Percentiles rank a stretch among this genome's conserved stretches.
Conservation (phyloP, 2,888 invertebrate species). For the Cheilosia vernalis region DNA sequence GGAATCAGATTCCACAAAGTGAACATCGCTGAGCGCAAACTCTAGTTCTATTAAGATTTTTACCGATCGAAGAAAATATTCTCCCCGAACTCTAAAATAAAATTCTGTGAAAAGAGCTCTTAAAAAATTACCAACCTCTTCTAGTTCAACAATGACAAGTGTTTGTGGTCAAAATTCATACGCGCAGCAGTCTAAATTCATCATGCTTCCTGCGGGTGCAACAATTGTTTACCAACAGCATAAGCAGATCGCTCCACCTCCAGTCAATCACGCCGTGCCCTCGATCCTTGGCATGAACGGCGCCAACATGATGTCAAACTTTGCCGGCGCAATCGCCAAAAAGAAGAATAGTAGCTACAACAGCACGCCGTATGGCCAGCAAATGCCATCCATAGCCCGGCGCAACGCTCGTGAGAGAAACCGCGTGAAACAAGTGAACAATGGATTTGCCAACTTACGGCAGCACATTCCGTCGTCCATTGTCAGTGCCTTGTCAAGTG, state of each 20-base stretch:
- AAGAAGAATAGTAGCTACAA: constrained; percentile 90
- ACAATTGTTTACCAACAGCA: constrained; percentile 84
- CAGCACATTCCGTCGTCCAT: constrained; percentile 94
- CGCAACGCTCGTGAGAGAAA: constrained; percentile 97
- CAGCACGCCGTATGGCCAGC: constrained; percentile 88
- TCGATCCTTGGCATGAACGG: constrained; percentile 76
- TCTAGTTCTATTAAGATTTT: constrained; percentile 12
- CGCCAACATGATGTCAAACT: constrained; percentile 71
- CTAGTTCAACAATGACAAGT: constrained; percentile 63
- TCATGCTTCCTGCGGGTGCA: constrained; percentile 83
- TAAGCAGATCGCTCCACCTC: constrained; percentile 84
- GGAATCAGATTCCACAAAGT: constrained; percentile 84
- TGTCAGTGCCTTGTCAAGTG: constrained; percentile 87
- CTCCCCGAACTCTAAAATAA: constrained; percentile 12
- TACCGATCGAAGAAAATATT: constrained; percentile 40
- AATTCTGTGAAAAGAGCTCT: too few relatives aligned
- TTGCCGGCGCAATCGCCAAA: constrained; percentile 85
- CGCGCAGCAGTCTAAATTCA: constrained; percentile 58
- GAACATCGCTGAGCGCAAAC: constrained; percentile 76
- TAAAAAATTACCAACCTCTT: too few relatives aligned
- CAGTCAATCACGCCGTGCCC: constrained; percentile 81
- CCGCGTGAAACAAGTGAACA: constrained; percentile 97
- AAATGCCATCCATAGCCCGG: constrained; percentile 93
- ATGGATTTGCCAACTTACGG: constrained; percentile 94
- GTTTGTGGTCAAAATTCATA: constrained; percentile 51